Evolutionary conservation across 2,797 vertebrate genomes (phyloP).

Genomic region (Myiotriccus ornatus): DNA sequence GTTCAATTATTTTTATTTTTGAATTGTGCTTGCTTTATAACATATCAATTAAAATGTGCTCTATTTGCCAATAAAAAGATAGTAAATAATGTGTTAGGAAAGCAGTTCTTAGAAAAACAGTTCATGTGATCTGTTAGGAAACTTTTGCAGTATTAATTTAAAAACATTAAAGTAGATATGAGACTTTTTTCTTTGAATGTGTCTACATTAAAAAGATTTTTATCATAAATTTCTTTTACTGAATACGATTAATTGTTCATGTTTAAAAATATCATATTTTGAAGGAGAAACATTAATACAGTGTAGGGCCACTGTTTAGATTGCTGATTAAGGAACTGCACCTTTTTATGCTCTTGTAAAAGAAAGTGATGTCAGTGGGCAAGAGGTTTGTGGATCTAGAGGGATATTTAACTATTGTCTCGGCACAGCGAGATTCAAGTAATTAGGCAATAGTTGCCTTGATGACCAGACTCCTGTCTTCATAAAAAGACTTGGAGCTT

Average conservation of each 20-base stretch:
- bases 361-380: background rate
- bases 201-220: background rate
- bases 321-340: background rate
- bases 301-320: background rate
- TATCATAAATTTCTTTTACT: background rate
- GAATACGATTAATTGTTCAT: background rate
- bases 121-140: background rate
- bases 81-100: constrained; percentile 12
- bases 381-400: background rate
- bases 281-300: background rate
- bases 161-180: background rate
- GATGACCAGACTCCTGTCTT: background rate
- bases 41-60: constrained; percentile 46
- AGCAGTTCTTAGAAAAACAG: background rate
- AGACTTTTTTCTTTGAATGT: background rate
- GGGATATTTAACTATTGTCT: background rate
- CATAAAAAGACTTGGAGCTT: background rate
- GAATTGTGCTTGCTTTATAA: constrained; percentile 30
- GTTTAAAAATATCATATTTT: background rate
- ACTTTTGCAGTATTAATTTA: background rate
- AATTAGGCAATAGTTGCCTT: background rate
- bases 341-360: background rate
- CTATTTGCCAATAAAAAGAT: constrained; percentile 52
- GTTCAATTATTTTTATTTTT: constrained; percentile 53
- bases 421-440: background rate